Evolutionary conservation across 2,113 vertebrate genomes (phyloP).

Genomic region (Ancistrus triradiatus): DNA sequence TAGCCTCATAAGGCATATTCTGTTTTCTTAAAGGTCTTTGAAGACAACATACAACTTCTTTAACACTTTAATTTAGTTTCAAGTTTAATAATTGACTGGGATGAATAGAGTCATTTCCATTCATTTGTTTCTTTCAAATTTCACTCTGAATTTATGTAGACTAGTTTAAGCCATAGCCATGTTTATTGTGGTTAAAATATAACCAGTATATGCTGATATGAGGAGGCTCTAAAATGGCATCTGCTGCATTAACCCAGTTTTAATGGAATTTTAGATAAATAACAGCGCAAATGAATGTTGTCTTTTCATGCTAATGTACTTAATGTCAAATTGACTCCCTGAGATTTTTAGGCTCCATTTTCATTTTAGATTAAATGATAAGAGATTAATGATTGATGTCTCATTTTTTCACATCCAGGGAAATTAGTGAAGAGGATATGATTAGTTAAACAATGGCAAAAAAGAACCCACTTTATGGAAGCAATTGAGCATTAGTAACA

Average conservation of each 20-base stretch:
- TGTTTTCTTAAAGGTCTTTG: background rate
- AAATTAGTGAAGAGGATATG: constrained; percentile 74
- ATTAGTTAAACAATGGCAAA: constrained; percentile 73
- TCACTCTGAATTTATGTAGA: background rate
- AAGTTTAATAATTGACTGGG: background rate
- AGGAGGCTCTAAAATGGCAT: constrained; percentile 64
- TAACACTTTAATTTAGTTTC: background rate
- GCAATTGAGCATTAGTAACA: constrained; percentile 63
- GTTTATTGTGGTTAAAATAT: constrained; percentile 52
- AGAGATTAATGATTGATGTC: constrained; percentile 69
- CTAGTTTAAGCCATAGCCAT: background rate
- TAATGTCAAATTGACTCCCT: constrained; percentile 69
- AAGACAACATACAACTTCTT: background rate
- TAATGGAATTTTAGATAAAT: constrained; percentile 73
- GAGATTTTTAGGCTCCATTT: constrained; percentile 57
- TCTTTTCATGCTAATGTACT: constrained; percentile 71
- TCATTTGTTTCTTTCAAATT: background rate
- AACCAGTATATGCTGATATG: constrained; percentile 37
- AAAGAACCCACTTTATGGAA: constrained; percentile 69
- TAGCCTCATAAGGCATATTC: background rate
- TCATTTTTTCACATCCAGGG: constrained; percentile 72
- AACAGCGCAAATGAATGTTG: constrained; percentile 70
- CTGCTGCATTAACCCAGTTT: constrained; percentile 73
- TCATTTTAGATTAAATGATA: constrained; percentile 72
- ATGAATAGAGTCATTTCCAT: background rate